These are phyloP conservation scores for Drosophila neonasuta DNA, from an alignment of 2,888 invertebrate genomes.

Conservation along the genomic window DNA sequence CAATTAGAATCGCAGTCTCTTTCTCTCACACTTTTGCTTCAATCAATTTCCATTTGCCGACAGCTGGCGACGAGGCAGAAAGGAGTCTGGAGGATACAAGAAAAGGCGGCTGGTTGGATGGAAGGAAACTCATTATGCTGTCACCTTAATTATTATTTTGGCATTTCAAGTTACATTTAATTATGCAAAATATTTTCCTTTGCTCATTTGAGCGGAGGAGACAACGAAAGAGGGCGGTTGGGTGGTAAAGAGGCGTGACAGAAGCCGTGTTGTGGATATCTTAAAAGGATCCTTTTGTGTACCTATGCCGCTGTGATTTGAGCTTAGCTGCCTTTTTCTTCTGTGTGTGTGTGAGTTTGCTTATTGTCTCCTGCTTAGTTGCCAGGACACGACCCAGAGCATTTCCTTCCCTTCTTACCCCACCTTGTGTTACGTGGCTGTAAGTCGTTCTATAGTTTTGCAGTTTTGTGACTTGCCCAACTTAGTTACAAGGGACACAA, in stretches of 20 bases:
- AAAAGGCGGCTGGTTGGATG: background rate
- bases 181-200: slow-evolving; percentile 64
- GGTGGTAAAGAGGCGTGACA: background rate
- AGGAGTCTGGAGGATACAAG: background rate
- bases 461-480: slow-evolving; percentile 34
- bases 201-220: slow-evolving; percentile 37
- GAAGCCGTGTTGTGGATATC: slow-evolving; percentile 12
- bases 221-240: background rate
- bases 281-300: slow-evolving; percentile 19
- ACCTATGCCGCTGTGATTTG: slow-evolving; percentile 32
- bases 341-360: background rate
- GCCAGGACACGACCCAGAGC: slow-evolving; percentile 30
- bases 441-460: slow-evolving; percentile 23
- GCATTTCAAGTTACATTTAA: slow-evolving; percentile 66
- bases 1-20: slow-evolving; percentile 53
- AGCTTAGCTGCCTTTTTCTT: slow-evolving; percentile 26
- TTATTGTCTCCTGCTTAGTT: slow-evolving; percentile 28
- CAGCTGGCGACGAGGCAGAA: background rate
- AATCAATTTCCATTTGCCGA: slow-evolving; percentile 57
- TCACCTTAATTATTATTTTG: slow-evolving; percentile 72
- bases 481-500: slow-evolving; percentile 34
- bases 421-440: background rate
- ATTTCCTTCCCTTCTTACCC: background rate
- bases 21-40: slow-evolving; percentile 17
- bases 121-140: slow-evolving; percentile 60